Conservation (phyloP, 2,888 invertebrate species). For the Homarus gammarus region DNA sequence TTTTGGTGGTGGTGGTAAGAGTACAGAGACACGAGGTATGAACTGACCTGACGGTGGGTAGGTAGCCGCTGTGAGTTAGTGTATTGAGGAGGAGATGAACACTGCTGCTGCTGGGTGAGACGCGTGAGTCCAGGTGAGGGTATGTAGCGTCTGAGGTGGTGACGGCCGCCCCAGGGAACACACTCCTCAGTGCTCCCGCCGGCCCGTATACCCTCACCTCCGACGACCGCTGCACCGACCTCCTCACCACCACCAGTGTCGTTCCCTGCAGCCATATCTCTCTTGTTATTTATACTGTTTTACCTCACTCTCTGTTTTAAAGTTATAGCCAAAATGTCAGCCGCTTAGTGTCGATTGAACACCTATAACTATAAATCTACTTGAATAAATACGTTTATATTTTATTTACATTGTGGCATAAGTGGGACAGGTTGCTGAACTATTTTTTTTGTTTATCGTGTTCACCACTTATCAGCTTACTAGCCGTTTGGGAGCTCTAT, state of each 20-base stretch:
- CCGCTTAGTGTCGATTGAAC: no score
- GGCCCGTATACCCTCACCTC: conserved; percentile 39
- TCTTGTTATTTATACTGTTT: neutral
- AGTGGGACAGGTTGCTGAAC: no score
- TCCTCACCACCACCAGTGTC: conserved; percentile 38
- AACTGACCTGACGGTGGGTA: conserved; percentile 52
- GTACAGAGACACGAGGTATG: no score
- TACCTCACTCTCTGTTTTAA: neutral
- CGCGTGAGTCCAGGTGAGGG: conserved; percentile 3
- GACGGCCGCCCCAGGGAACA: conserved; percentile 26
- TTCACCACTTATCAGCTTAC: no score
- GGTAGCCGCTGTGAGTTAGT: conserved; percentile 27
- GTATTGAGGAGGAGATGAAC: conserved; percentile 17
- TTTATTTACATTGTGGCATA: no score
- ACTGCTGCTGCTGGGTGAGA: neutral
- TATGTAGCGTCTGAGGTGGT: neutral
- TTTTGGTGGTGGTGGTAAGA: no score
- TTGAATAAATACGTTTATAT: no score
- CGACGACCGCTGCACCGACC: neutral
- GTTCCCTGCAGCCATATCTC: conserved; percentile 12
- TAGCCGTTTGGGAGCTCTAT: no score
- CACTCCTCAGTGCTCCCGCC: neutral
- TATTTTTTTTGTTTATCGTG: no score
- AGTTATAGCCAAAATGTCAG: no score
- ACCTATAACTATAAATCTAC: no score